These are phyloP conservation scores for Phthorimaea operculella DNA, from an alignment of 1,140 invertebrate species.

Conservation along the genomic window DNA sequence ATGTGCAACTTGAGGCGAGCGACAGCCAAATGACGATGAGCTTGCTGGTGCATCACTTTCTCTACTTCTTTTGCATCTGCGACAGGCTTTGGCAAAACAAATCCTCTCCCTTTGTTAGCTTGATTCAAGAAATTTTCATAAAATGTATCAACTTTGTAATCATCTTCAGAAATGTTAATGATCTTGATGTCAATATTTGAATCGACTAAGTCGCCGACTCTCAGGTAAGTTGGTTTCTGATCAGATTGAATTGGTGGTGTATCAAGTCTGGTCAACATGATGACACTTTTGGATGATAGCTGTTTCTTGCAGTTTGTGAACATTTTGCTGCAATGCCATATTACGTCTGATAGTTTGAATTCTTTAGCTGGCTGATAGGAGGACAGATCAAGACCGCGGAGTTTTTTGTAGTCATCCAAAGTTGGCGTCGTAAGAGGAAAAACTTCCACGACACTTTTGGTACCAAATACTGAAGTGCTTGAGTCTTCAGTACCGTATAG, in stretches of 20 bases:
- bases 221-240: conserved; percentile 35
- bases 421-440: conserved; percentile 38
- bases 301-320: conserved; percentile 54
- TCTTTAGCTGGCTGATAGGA: conserved; percentile 36
- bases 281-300: conserved; percentile 36
- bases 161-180: conserved; percentile 40
- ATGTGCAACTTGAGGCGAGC: conserved; percentile 49
- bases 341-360: conserved; percentile 44
- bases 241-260: conserved; percentile 34
- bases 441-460: conserved; percentile 39
- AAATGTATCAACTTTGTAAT: conserved; percentile 35
- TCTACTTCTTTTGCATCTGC: conserved; percentile 34
- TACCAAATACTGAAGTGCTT: conserved; percentile 25
- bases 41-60: conserved; percentile 39
- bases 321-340: conserved; percentile 52
- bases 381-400: conserved; percentile 30
- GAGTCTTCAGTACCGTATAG: conserved; percentile 40
- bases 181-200: conserved; percentile 45
- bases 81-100: conserved; percentile 32
- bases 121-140: conserved; percentile 46
- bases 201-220: conserved; percentile 43
- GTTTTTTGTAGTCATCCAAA: conserved; percentile 41
- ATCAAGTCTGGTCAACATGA: conserved; percentile 41
- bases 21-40: conserved; percentile 46
- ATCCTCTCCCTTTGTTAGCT: conserved; percentile 35